phyloP scores from a whole-genome alignment of 2,888 invertebrate species.

The Agrochola lychnidis region DNA sequence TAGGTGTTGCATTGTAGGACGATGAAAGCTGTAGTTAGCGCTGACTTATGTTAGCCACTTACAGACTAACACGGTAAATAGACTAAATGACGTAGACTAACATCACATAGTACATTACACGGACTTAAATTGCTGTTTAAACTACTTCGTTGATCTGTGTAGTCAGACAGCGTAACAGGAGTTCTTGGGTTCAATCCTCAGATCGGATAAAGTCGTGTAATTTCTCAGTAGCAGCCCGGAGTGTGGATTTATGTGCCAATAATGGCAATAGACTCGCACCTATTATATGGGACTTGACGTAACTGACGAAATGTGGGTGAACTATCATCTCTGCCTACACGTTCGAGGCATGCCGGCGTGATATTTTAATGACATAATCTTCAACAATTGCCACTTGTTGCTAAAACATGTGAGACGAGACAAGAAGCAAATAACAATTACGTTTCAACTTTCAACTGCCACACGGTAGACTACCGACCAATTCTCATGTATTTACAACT shows the following conservation, averaged over 20 bases:
- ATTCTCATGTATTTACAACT: slow-evolving; percentile 18
- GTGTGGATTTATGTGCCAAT: too few relatives aligned
- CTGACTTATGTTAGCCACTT: slow-evolving; percentile 10
- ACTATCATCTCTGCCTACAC: too few relatives aligned
- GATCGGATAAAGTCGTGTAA: not conserved
- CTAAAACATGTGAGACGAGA: not conserved
- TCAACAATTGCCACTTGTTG: not conserved
- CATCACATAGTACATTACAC: not conserved
- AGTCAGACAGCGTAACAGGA: not conserved
- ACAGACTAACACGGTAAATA: not conserved
- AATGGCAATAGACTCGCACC: not conserved
- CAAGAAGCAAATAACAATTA: slow-evolving; percentile 22
- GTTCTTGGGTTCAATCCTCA: not conserved
- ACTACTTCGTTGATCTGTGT: not conserved
- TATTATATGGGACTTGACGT: not conserved
- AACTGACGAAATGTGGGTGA: too few relatives aligned
- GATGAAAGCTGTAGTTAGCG: slow-evolving; percentile 40
- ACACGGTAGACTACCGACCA: not conserved
- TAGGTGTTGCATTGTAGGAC: slow-evolving; percentile 38
- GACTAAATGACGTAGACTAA: not conserved
- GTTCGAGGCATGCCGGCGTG: not conserved
- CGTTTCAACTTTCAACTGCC: slow-evolving; percentile 16
- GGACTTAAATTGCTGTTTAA: not conserved
- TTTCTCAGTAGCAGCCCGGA: too few relatives aligned
- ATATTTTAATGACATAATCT: not conserved